Base-by-base conservation (phyloP, 2,113 vertebrate species). In the Paralichthys olivaceus region DNA sequence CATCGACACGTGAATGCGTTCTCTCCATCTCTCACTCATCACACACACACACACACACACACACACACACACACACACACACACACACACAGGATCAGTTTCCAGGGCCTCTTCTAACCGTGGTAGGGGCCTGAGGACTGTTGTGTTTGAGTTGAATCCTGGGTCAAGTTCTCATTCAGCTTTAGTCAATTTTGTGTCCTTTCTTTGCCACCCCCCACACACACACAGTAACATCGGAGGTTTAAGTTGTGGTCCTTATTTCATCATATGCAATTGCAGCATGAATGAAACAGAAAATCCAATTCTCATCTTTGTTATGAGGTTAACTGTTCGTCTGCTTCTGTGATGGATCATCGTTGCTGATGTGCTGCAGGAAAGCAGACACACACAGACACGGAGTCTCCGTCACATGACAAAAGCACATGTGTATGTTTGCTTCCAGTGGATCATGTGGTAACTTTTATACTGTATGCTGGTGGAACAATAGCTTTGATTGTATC, bases 401-500 rank as follows among this genome's bases (percentile, higher is more conserved):
- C 83, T 74, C 64, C 64, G 26, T 57, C 70, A 56, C 71, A 74
- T 70, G 62, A 81, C 68, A 61, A 69, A 77, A 57, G 65, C 19
- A 5, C 47, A 43, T 61, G 68, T 73, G 64, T 57, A 40, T 69
- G 43, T 65, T 53, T 68, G 26, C 22, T 47, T 12, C 51, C 37
- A 2, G 34, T 32, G 32, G 57, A 87, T 85, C 62, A 61, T 34
- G 74, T 26, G 61, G 32, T 81, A 34, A 5, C 69, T 74, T 66
- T 71, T 71, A 40, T 57, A 63, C 58, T 55, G 69, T 79, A 55
- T 29, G 37, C 6, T 23, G 56, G 56, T 40, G 17, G 69, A 75
- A 87, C 81, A 90, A 83, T 81, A 84, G 66, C 37, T 74, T 23
- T n/a, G 65, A 84, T 65, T 83, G 76, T 82, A 15, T 66, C 66